Conservation (phyloP, 1,140 invertebrate species). For the Aphelenchoides avenae region DNA sequence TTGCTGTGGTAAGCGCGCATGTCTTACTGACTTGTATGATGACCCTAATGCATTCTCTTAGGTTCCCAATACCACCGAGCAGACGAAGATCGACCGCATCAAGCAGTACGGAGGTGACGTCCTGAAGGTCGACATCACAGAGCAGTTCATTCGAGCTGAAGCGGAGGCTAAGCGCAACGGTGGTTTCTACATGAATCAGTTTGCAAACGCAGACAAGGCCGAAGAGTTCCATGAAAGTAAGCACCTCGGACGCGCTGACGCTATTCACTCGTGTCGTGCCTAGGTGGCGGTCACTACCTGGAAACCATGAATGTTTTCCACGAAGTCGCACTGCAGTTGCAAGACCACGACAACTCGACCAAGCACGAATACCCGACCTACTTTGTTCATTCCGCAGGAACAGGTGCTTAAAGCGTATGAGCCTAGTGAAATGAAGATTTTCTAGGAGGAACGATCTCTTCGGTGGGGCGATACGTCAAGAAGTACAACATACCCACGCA, state of each 20-base stretch:
- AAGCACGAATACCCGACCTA: too few relatives aligned
- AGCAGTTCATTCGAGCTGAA: conserved; percentile 24
- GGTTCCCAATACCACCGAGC: conserved; percentile 38
- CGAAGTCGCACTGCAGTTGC: too few relatives aligned
- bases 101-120: conserved; percentile 32
- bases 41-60: neutral
- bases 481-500: too few relatives aligned
- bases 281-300: too few relatives aligned
- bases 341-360: too few relatives aligned
- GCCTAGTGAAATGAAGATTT: too few relatives aligned
- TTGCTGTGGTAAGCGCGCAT: conserved; percentile 46
- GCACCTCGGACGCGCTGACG: too few relatives aligned
- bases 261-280: too few relatives aligned
- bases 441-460: conserved; percentile 46
- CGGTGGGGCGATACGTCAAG: conserved; percentile 44
- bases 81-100: conserved; percentile 38
- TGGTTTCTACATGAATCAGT: conserved; percentile 49
- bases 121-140: conserved; percentile 13
- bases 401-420: too few relatives aligned
- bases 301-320: too few relatives aligned
- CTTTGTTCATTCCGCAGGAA: too few relatives aligned
- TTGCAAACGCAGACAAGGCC: conserved; percentile 42
- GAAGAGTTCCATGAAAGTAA: conserved; percentile 48
- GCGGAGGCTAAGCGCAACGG: conserved; percentile 32
- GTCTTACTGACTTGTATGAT: neutral